phyloP scores from a whole-genome alignment of 1,140 invertebrate genomes.

The Trialeurodes vaporariorum region DNA sequence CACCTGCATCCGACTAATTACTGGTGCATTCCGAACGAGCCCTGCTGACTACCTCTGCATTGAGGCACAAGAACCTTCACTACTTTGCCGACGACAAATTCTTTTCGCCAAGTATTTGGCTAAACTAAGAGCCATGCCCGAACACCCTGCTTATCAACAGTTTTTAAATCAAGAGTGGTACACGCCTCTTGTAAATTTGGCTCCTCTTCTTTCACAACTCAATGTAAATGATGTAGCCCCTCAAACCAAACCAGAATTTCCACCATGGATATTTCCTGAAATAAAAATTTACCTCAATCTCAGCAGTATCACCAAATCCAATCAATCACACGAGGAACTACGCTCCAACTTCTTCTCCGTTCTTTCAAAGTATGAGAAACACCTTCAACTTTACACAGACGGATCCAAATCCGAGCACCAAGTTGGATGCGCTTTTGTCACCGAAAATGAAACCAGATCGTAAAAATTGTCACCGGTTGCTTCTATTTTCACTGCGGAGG shows the following conservation, averaged over 20 bases:
- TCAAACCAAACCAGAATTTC: no score
- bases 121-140: not conserved
- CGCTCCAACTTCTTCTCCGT: no score
- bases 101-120: not conserved
- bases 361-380: no score
- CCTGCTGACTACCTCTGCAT: not conserved
- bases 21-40: slow-evolving; percentile 8
- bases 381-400: slow-evolving; percentile 7
- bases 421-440: slow-evolving; percentile 1
- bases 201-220: no score
- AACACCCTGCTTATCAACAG: not conserved
- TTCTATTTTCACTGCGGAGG: slow-evolving; percentile 2
- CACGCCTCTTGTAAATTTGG: no score
- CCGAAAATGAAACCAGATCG: not conserved
- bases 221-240: no score
- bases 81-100: not conserved
- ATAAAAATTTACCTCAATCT: no score
- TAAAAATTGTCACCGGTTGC: not conserved
- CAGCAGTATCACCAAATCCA: no score
- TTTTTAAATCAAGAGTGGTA: no score
- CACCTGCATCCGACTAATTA: not conserved
- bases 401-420: slow-evolving; percentile 3
- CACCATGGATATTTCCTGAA: no score
- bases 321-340: no score
- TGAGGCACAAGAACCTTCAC: not conserved